Evolutionary conservation across 2,113 vertebrate species (phyloP).

Genomic region (Scatophagus argus): DNA sequence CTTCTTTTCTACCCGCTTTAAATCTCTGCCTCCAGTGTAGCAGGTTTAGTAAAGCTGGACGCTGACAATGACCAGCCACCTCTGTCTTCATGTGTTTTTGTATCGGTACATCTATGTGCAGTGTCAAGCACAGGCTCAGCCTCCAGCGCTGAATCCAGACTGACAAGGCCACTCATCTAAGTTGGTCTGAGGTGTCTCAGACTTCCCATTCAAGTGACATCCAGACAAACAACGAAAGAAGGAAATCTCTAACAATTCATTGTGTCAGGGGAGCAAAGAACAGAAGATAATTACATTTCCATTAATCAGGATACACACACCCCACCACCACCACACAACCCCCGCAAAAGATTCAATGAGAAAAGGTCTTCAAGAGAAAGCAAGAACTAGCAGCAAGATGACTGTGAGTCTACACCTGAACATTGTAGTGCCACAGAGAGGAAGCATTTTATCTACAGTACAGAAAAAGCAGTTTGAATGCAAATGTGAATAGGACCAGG

Average conservation of each 20-base stretch:
- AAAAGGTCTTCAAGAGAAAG: not conserved
- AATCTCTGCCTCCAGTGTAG: not conserved
- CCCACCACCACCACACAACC: too few species aligned
- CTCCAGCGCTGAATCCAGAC: not conserved
- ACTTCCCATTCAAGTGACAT: not conserved
- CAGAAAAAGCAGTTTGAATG: not conserved
- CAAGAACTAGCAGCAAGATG: not conserved
- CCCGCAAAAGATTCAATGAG: not conserved
- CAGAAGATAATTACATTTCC: not conserved
- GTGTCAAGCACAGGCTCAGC: not conserved
- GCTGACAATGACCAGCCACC: not conserved
- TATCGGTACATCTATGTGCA: not conserved
- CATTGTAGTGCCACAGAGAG: not conserved
- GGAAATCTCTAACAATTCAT: not conserved
- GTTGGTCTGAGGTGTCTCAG: not conserved
- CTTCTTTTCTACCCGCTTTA: not conserved
- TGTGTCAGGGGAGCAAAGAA: not conserved
- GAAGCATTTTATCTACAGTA: not conserved
- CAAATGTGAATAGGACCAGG: not conserved
- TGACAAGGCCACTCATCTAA: not conserved
- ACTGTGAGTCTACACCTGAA: not conserved
- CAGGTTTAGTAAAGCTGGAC: too few species aligned
- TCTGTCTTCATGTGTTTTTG: not conserved
- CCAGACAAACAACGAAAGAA: constrained; percentile 7
- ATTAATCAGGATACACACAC: constrained; percentile 5